Conservation (phyloP, 2,113 vertebrate species). For the Raja brachyura region DNA sequence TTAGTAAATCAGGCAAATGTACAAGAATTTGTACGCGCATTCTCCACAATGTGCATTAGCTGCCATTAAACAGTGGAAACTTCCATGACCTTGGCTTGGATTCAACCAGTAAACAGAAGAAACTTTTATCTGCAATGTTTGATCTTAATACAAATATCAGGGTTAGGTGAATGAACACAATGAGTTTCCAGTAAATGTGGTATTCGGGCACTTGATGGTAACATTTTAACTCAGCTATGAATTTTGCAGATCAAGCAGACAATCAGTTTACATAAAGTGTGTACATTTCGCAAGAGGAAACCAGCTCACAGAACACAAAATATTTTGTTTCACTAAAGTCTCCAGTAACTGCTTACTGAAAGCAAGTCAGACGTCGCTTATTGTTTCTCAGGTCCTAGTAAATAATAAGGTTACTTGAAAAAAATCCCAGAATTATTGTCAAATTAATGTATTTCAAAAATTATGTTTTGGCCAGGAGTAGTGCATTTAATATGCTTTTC, state of each 20-base stretch:
- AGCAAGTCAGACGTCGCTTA: background rate
- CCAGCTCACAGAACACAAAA: background rate
- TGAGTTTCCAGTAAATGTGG: background rate
- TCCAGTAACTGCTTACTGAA: background rate
- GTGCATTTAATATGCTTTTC: background rate
- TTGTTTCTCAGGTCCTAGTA: background rate
- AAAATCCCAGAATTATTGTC: background rate
- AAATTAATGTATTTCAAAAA: background rate
- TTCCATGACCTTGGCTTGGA: background rate
- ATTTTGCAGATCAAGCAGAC: background rate
- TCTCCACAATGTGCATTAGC: background rate
- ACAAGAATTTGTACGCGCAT: background rate
- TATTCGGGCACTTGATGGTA: background rate
- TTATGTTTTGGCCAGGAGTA: background rate
- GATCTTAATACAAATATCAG: background rate
- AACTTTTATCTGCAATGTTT: background rate
- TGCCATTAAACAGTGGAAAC: background rate
- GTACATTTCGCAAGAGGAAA: background rate
- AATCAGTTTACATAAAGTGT: background rate
- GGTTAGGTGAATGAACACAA: background rate
- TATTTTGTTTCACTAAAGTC: background rate
- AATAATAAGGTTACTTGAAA: background rate
- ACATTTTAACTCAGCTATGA: slow-evolving; percentile 27
- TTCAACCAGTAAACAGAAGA: background rate
- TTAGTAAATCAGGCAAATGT: background rate